A percentile compares a stretch with the other conserved stretches of the same genome.
These are phyloP conservation scores for Oegoconia quadripuncta DNA, from an alignment of 2,888 invertebrate species.

Conservation along the genomic window DNA sequence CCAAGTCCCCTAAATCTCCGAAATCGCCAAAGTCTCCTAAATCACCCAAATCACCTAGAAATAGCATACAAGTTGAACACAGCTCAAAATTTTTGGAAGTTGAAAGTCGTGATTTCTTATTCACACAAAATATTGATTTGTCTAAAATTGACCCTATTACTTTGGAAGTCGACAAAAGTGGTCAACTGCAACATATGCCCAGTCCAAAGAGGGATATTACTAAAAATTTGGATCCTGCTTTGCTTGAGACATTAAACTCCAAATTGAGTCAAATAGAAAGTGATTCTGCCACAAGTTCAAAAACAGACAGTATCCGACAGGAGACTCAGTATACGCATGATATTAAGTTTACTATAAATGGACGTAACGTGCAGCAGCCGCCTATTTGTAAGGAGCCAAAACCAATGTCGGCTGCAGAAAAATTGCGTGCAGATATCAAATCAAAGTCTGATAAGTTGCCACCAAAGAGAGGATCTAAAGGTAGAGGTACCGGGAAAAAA, in stretches of 20 bases:
- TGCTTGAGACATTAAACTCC: conserved; percentile 84
- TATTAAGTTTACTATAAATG: conserved; percentile 75
- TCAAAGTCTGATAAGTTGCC: conserved; percentile 81
- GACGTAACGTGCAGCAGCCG: conserved; percentile 59
- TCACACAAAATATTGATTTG: conserved; percentile 86
- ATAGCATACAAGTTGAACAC: conserved; percentile 53
- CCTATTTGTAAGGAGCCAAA: conserved; percentile 64
- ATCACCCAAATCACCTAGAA: conserved; percentile 76
- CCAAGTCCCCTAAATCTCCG: conserved; percentile 81
- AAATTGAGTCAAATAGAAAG: conserved; percentile 88
- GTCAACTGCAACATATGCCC: conserved; percentile 80
- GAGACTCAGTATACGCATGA: conserved; percentile 77
- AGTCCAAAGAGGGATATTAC: conserved; percentile 86
- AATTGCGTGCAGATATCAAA: conserved; percentile 73
- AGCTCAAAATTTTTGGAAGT: conserved; percentile 70
- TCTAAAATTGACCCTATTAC: conserved; percentile 87
- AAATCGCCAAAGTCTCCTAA: conserved; percentile 79
- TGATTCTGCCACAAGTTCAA: conserved; percentile 86
- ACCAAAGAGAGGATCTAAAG: conserved; percentile 81
- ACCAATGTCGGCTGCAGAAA: conserved; percentile 68
- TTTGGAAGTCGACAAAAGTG: conserved; percentile 83
- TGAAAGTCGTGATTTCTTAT: conserved; percentile 81
- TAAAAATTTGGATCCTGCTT: conserved; percentile 82
- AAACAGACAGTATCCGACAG: conserved; percentile 83
- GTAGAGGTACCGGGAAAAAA: conserved; percentile 79